These are phyloP conservation scores for Physella acuta DNA, from an alignment of 1,140 invertebrate species.

Conservation along the genomic window DNA sequence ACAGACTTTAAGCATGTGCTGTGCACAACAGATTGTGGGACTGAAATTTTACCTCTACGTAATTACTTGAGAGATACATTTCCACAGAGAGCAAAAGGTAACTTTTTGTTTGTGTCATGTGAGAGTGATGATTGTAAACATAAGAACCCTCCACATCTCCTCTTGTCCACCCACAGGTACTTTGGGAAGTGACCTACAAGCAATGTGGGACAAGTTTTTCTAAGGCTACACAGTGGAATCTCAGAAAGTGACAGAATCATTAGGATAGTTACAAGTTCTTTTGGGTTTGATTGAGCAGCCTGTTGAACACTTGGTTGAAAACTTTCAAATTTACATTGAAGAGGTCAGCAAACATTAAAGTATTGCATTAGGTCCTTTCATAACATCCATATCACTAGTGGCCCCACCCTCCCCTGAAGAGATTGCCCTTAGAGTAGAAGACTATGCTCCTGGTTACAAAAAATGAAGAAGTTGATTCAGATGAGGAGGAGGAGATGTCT, in stretches of 20 bases:
- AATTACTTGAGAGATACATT: conserved; percentile 35
- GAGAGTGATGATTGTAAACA: no score
- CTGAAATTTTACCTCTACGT: conserved; percentile 28
- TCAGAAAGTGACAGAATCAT: no score
- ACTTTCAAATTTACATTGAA: conserved; percentile 32
- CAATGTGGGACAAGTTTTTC: conserved; percentile 33
- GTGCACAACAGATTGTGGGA: conserved; percentile 34
- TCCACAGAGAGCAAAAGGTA: conserved; percentile 41
- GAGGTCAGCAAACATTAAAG: conserved; percentile 29
- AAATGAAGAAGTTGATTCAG: no score
- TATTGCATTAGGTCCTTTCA: conserved; percentile 35
- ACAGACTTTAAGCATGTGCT: conserved; percentile 36
- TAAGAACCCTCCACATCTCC: no score
- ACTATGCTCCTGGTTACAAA: no score
- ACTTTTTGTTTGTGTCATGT: no score
- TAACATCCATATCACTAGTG: no score
- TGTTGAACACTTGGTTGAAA: conserved; percentile 32
- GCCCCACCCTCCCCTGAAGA: no score
- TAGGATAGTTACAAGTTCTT: conserved; percentile 39
- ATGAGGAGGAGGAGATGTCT: no score
- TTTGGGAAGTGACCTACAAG: conserved; percentile 30
- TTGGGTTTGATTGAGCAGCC: conserved; percentile 43
- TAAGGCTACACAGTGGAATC: conserved; percentile 32
- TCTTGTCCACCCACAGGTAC: conserved; percentile 33
- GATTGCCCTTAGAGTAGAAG: no score